These are phyloP conservation scores for Anas platyrhynchos DNA, from an alignment of 2,113 vertebrate species.

Conservation along the genomic window DNA sequence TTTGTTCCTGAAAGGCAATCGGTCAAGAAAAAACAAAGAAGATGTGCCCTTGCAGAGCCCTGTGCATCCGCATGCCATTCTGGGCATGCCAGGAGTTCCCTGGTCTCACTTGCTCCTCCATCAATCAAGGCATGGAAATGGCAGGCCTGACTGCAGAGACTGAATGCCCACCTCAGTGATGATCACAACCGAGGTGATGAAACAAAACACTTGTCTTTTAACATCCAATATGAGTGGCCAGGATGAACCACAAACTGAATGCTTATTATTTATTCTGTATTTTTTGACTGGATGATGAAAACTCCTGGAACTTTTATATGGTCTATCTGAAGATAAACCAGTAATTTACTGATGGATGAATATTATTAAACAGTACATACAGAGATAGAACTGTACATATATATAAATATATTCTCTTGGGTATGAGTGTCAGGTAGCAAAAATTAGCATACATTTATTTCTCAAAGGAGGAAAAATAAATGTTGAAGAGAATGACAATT, in stretches of 20 bases:
- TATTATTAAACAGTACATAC: neutral
- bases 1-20: neutral
- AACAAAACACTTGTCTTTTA: neutral
- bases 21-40: neutral
- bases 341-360: neutral
- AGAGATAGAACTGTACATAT: neutral
- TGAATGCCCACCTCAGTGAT: neutral
- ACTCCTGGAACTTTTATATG: fast-evolving
- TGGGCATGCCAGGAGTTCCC: neutral
- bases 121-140: neutral
- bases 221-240: neutral
- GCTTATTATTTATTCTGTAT: neutral
- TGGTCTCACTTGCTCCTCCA: neutral
- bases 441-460: neutral
- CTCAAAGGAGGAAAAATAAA: neutral
- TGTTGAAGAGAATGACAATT: neutral
- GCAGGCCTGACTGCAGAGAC: neutral
- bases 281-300: neutral
- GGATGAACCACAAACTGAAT: neutral
- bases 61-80: neutral
- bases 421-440: neutral
- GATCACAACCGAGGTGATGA: neutral
- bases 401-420: neutral
- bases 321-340: neutral
- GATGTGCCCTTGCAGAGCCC: neutral